A percentile compares a stretch with the other conserved stretches of the same genome.
These are phyloP conservation scores for Asobara japonica DNA, from an alignment of 1,140 invertebrate species.

Conservation along the genomic window DNA sequence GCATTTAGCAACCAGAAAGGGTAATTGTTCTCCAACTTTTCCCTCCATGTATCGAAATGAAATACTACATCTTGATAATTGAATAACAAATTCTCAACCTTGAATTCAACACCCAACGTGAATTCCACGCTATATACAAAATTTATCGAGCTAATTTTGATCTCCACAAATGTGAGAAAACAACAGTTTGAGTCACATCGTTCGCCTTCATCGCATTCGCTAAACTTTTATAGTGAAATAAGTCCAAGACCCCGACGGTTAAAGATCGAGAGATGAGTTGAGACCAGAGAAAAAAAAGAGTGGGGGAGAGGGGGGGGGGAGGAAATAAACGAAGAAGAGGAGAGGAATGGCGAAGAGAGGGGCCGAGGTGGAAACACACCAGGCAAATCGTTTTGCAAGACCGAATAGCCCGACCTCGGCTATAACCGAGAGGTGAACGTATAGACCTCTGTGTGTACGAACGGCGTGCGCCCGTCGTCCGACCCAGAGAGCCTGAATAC, in stretches of 20 bases:
- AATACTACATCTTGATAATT: no score
- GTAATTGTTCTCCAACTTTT: no score
- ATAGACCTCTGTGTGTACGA: slow-evolving; percentile 2
- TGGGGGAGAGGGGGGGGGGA: background rate
- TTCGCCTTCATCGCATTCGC: background rate
- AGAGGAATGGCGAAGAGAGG: slow-evolving; percentile 37
- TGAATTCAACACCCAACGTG: no score
- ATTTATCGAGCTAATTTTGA: background rate
- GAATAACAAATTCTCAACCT: no score
- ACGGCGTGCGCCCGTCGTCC: slow-evolving; percentile 5
- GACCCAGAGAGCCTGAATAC: slow-evolving; percentile 5
- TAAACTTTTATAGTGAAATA: background rate
- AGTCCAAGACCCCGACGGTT: background rate
- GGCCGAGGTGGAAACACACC: slow-evolving; percentile 37
- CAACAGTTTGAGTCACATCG: background rate
- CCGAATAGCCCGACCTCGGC: slow-evolving; percentile 35
- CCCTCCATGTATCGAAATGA: no score
- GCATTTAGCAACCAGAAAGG: no score
- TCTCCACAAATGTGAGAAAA: slow-evolving; percentile 1
- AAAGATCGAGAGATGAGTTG: slow-evolving; percentile 11
- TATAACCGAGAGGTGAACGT: slow-evolving; percentile 38
- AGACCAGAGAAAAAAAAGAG: background rate
- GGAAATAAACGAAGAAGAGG: slow-evolving; percentile 15
- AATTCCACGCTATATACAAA: no score
- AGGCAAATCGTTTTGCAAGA: slow-evolving; percentile 50